Percentiles rank a stretch among this genome's conserved stretches.
Conservation (phyloP, 1,140 invertebrate genomes). For the Lepidostoma basale region DNA sequence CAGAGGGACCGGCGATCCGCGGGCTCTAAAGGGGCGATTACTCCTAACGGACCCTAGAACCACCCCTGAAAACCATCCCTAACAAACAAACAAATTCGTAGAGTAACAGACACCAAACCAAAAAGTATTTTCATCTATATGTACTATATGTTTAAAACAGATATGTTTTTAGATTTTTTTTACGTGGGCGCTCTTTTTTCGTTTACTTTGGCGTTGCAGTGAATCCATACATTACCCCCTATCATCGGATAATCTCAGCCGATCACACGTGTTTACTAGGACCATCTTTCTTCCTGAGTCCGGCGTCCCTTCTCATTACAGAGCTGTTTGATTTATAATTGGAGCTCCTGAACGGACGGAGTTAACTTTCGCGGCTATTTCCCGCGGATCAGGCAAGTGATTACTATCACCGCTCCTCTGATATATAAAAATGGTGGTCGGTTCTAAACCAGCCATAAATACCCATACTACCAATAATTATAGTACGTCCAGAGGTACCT, state of each 20-base stretch:
- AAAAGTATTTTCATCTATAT: not conserved
- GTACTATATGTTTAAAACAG: too few relatives aligned
- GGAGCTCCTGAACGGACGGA: conserved; percentile 17
- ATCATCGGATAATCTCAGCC: conserved; percentile 39
- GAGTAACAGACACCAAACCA: not conserved
- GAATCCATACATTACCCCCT: conserved; percentile 4
- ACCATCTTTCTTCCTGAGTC: conserved; percentile 42
- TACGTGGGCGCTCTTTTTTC: not conserved
- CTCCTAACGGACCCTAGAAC: conserved; percentile 31
- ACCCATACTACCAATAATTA: too few relatives aligned
- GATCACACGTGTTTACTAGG: conserved; percentile 45
- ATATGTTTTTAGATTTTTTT: too few relatives aligned
- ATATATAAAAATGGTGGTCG: conserved; percentile 20
- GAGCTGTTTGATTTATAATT: conserved; percentile 46
- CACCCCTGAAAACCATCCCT: conserved; percentile 3
- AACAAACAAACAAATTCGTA: not conserved
- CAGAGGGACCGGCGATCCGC: conserved; percentile 33
- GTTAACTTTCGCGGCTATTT: conserved; percentile 12
- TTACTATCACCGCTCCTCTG: not conserved
- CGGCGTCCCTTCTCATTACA: conserved; percentile 37
- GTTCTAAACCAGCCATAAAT: too few relatives aligned
- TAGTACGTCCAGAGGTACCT: too few relatives aligned
- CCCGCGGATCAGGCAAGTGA: conserved; percentile 15
- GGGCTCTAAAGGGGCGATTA: conserved; percentile 37
- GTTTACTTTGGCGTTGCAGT: not conserved